Evolutionary conservation across 1,140 invertebrate genomes (phyloP).

Genomic region (Phymorhynchus buccinoides): DNA sequence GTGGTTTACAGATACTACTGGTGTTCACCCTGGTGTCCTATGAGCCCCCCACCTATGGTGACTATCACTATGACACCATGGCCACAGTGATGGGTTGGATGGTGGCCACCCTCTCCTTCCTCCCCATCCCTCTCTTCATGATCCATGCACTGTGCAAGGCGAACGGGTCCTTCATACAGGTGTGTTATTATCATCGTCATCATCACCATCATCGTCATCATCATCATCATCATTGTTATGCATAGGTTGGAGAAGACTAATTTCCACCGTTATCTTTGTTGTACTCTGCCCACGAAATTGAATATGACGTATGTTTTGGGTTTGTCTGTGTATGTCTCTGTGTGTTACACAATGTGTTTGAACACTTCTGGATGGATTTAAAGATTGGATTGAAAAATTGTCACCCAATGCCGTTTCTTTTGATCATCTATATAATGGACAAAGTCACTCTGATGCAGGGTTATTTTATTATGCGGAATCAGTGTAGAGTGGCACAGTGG

Average conservation of each 20-base stretch:
- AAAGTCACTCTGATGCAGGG: too few species aligned
- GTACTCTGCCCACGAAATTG: background rate
- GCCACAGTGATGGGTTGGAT: constrained; percentile 43
- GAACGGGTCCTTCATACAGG: background rate
- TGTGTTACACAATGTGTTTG: too few species aligned
- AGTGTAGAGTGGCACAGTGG: too few species aligned
- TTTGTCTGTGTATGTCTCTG: background rate
- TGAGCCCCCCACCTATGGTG: constrained; percentile 45
- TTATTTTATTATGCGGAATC: too few species aligned
- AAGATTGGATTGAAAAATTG: too few species aligned
- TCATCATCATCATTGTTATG: too few species aligned
- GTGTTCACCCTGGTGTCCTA: constrained; percentile 28
- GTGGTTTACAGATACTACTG: background rate
- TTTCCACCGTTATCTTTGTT: background rate
- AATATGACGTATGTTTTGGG: background rate
- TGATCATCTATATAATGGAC: too few species aligned
- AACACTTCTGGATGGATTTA: too few species aligned
- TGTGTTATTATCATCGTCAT: background rate
- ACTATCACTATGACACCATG: constrained; percentile 42
- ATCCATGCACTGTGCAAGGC: background rate
- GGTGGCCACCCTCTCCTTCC: constrained; percentile 38
- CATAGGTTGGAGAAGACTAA: too few species aligned
- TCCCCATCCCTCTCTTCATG: constrained; percentile 40
- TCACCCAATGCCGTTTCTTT: too few species aligned
- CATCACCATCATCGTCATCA: too few species aligned